Evolutionary conservation across 2,888 invertebrate genomes (phyloP), one percentile per base, ranked within the genome.

Genomic region (Amiota minor): DNA sequence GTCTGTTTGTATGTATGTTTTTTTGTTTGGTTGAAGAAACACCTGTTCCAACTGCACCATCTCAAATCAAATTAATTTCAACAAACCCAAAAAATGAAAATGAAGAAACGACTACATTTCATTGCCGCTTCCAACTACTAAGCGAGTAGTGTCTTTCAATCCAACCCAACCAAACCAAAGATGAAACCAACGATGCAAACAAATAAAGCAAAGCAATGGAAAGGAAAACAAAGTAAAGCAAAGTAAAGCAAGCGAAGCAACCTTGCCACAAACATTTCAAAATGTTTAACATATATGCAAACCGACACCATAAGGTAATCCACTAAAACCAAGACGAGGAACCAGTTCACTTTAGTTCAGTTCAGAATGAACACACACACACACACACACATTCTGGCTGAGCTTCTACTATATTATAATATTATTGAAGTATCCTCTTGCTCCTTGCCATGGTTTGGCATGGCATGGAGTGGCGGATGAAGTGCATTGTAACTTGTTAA

Each of bases 401-500:
- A n/a, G 20, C 11, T 23, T 59, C 59, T 35, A 35, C 35, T 35
- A 35, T 0, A 8, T 35, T 35, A 35, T 0, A 35, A 35, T 35
- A 35, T 35, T 35, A 35, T 35, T 35, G 35, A 35, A 35, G 6
- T 6, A 35, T 35, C 35, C 35, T 35, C 35, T 35, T 35, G 35
- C 35, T 35, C 35, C 35, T 35, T 35, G 35, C 6, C 35, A 35
- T 35, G 23, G 23, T 23, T 23, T 23, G 23, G 23, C 23, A 23
- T 23, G 3, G 23, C 23, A 23, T 23, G 35, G 35, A 35, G 35
- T 35, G 35, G 35, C 35, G 35, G 35, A 53, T 46, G 23, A 46
- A 65, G 50, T 68, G 67, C 67, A 68, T 68, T 68, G 47, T 46
- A 68, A 82, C 83, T 86, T 86, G 86, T 84, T 84, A 84, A 84